Evolutionary conservation across 1,140 invertebrate species (phyloP).

Genomic region (Camponotus pennsylvanicus): DNA sequence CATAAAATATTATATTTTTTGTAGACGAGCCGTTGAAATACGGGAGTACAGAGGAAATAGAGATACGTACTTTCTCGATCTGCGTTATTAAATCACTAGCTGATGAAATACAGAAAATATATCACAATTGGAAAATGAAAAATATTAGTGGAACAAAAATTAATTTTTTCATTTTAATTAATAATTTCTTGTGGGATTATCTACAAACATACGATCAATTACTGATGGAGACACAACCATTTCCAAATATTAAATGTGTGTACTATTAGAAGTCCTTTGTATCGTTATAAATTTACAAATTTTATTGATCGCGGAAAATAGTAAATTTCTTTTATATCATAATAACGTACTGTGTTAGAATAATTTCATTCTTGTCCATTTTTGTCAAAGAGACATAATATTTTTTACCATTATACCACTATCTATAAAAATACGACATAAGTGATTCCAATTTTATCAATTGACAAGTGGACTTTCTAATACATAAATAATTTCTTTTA

Average conservation of each 20-base stretch:
- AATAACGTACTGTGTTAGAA: no score
- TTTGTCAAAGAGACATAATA: background rate
- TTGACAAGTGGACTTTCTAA: background rate
- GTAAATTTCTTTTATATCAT: no score
- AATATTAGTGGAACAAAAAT: no score
- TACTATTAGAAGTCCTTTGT: background rate
- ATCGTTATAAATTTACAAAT: background rate
- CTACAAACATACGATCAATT: background rate
- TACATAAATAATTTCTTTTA: background rate
- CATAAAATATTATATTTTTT: background rate
- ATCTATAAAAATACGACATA: background rate
- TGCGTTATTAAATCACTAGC: background rate
- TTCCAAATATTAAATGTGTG: conserved; percentile 4
- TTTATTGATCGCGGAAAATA: no score
- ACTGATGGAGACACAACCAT: background rate
- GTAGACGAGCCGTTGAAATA: background rate
- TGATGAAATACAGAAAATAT: background rate
- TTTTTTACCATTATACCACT: background rate
- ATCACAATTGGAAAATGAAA: no score
- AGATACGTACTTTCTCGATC: background rate
- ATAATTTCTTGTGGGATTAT: conserved; percentile 23
- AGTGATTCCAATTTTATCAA: background rate
- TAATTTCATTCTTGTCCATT: background rate
- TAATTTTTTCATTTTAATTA: background rate
- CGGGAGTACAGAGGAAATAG: background rate